phyloP scores from a whole-genome alignment of 2,797 vertebrate genomes.

The Eulemur coronatus region DNA sequence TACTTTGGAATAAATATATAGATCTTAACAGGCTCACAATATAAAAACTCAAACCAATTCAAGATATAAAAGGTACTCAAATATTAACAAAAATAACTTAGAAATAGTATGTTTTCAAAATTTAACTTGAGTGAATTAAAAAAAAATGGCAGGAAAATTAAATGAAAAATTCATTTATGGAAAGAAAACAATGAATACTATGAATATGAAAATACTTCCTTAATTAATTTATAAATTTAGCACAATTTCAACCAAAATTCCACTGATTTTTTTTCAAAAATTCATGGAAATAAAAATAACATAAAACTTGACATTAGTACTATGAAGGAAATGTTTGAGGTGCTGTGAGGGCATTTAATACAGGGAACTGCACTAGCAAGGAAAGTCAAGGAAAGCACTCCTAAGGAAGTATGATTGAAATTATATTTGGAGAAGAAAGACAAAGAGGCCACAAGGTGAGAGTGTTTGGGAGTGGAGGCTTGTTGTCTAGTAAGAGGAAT shows the following conservation, averaged over 20 bases:
- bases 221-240: not conserved
- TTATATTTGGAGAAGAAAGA: not conserved
- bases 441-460: not conserved
- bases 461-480: not conserved
- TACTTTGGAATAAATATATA: not conserved
- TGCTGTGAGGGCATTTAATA: not conserved
- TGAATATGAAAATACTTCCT: not conserved
- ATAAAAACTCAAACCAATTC: not conserved
- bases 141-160: not conserved
- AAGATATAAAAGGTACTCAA: not conserved
- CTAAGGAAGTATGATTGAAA: not conserved
- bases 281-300: not conserved
- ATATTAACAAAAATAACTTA: not conserved
- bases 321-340: not conserved
- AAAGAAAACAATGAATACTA: not conserved
- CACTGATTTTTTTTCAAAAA: not conserved
- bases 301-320: not conserved
- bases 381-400: not conserved
- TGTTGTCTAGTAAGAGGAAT: not conserved
- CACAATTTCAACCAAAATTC: not conserved
- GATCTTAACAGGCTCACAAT: not conserved
- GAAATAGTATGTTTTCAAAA: not conserved
- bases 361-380: not conserved
- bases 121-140: not conserved
- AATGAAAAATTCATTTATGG: not conserved